phyloP scores from a whole-genome alignment of 2,888 invertebrate species.

The Trissoscelio sp. region DNA sequence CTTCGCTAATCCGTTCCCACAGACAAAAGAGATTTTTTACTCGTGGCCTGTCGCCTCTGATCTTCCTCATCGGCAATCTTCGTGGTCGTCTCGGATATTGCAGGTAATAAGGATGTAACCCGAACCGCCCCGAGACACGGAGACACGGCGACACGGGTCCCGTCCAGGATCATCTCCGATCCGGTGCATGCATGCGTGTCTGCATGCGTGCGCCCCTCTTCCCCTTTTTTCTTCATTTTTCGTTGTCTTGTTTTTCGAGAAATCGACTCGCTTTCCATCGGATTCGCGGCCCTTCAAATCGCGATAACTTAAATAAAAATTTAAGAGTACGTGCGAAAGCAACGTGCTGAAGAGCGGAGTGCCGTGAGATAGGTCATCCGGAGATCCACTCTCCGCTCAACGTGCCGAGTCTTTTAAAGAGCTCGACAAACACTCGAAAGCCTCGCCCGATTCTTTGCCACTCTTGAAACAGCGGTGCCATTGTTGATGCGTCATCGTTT shows the following conservation, averaged over 20 bases:
- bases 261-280: background rate
- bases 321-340: constrained; percentile 40
- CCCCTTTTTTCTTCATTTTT: background rate
- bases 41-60: constrained; percentile 80
- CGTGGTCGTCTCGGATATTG: constrained; percentile 76
- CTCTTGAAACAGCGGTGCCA: constrained; percentile 74
- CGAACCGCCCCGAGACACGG: constrained; percentile 76
- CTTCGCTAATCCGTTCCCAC: constrained; percentile 80
- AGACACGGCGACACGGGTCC: constrained; percentile 71
- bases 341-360: constrained; percentile 41
- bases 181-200: constrained; percentile 57
- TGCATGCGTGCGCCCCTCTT: constrained; percentile 40
- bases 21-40: constrained; percentile 79
- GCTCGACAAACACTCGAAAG: constrained; percentile 81
- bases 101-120: constrained; percentile 83
- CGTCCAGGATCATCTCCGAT: constrained; percentile 68
- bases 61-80: constrained; percentile 76
- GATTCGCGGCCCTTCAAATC: constrained; percentile 22
- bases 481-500: constrained; percentile 81
- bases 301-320: constrained; percentile 32
- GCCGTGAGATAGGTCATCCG: constrained; percentile 81
- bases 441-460: constrained; percentile 73
- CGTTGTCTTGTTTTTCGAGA: constrained; percentile 1
- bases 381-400: constrained; percentile 69
- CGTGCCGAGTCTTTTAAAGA: constrained; percentile 77